These are phyloP conservation scores for Clusia tigrina DNA, from an alignment of 2,888 invertebrate species.

Conservation along the genomic window DNA sequence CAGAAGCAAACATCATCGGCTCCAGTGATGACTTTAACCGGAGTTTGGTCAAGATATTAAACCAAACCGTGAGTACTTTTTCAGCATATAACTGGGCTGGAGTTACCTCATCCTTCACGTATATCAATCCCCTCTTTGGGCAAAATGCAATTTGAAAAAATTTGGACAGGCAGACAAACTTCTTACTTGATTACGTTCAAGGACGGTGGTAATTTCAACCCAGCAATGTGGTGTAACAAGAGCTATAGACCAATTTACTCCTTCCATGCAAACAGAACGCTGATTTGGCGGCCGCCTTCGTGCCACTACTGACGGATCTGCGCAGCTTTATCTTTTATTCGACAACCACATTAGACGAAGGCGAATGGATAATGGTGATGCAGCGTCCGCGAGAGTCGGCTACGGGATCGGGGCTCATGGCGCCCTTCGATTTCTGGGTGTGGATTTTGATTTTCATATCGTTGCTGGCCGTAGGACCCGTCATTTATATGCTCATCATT, in stretches of 20 bases:
- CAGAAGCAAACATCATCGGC: conserved; percentile 71
- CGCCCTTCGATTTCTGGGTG: conserved; percentile 77
- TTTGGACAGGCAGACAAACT: no score
- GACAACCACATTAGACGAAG: conserved; percentile 72
- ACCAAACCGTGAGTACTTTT: conserved; percentile 51
- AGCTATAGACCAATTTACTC: no score
- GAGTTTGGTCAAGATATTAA: conserved; percentile 73
- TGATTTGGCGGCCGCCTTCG: conserved; percentile 81
- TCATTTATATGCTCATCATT: conserved; percentile 76
- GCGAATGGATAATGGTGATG: conserved; percentile 82
- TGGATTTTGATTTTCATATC: conserved; percentile 80
- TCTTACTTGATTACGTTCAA: no score
- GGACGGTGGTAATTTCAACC: no score
- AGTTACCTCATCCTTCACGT: no score
- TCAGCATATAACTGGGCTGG: no score
- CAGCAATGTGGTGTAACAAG: no score
- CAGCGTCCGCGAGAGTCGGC: conserved; percentile 83
- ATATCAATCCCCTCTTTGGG: no score
- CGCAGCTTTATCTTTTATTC: conserved; percentile 69
- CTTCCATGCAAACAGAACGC: no score
- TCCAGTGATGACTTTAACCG: conserved; percentile 64
- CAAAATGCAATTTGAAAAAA: no score
- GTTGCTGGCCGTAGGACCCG: conserved; percentile 78
- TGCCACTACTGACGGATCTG: conserved; percentile 73
- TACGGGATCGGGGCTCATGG: conserved; percentile 81